These are phyloP conservation scores for Plecotus auritus DNA, from an alignment of 2,113 vertebrate genomes.

Conservation along the genomic window DNA sequence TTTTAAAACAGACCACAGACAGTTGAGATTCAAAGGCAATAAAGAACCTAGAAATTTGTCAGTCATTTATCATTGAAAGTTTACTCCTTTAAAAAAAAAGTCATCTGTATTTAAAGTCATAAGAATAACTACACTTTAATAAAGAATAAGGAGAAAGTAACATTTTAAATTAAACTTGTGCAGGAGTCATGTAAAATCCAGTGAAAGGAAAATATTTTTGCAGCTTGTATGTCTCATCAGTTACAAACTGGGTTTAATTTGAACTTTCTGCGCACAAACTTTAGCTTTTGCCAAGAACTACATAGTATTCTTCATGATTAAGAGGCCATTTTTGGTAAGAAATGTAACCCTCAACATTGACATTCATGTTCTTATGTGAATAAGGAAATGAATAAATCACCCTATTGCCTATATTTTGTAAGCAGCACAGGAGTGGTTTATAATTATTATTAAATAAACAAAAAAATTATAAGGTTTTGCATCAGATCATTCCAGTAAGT, in stretches of 20 bases:
- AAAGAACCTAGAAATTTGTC: constrained; percentile 5
- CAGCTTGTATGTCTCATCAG: not conserved
- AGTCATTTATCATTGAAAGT: not conserved
- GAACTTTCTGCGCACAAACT: not conserved
- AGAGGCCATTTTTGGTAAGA: constrained; percentile 10
- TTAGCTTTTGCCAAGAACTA: constrained; percentile 14
- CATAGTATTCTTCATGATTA: not conserved
- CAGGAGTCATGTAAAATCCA: not conserved
- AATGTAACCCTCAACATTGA: not conserved
- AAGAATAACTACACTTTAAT: not conserved
- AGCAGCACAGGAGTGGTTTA: not conserved
- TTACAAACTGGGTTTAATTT: constrained; percentile 15
- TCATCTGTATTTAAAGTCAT: not conserved
- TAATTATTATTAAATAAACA: constrained; percentile 17
- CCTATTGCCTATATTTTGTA: not conserved
- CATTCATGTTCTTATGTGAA: not conserved
- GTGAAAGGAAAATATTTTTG: not conserved
- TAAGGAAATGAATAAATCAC: constrained; percentile 9
- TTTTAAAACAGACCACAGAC: constrained; percentile 37
- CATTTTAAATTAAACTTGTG: not conserved
- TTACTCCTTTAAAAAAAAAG: not conserved
- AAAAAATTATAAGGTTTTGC: not conserved
- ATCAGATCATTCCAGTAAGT: constrained; percentile 18
- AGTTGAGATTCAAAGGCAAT: not conserved
- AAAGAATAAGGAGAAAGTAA: constrained; percentile 1